Base-by-base conservation (phyloP, 2,113 vertebrate species). In the Acanthochromis polyacanthus region DNA sequence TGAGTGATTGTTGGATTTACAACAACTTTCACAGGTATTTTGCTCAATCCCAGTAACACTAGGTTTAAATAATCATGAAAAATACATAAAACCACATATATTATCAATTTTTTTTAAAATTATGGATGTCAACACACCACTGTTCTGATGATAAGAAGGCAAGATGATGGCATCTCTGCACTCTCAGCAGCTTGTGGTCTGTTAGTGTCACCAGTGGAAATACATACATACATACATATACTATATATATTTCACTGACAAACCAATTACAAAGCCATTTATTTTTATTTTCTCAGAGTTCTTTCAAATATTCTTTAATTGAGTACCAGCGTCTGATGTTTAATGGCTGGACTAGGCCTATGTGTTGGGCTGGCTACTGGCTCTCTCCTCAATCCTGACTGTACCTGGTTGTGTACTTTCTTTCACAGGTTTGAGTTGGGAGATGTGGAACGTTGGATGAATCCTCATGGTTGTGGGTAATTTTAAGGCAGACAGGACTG, bases 241-340 rank as follows among this genome's bases (percentile, higher is more conserved):
- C n/a, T n/a, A n/a, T n/a, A n/a, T n/a, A n/a, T n/a, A n/a, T n/a
- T n/a, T n/a, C n/a, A n/a, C n/a, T n/a, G n/a, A n/a, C n/a, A n/a
- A n/a, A n/a, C n/a, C n/a, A n/a, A n/a, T n/a, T n/a, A n/a, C n/a
- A n/a, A 19, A 68, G 10, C 14, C 8, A 4, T 9, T 7, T 58
- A 9, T 23, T 16, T 23, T 17, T 59, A 8, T 74, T 45, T 66
- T 48, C 51, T 32, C 75, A 94, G 91, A 82, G 65, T 3, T 61
- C 80, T 28, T 93, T 95, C 6, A 83, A 94, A 61, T 91, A 3
- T 70, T 94, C 92, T 51, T 61, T 95, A 0, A 71, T 95, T 0
- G 23, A 92, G 58, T 93, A 94, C 69, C 63, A 89, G 57, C 93
- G 92, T 38, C 60, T 95, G 61, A 94, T 85, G n/a, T 95, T 88